Base-by-base conservation (phyloP, 2,797 vertebrate genomes). In the Leucoraja ocellata region DNA sequence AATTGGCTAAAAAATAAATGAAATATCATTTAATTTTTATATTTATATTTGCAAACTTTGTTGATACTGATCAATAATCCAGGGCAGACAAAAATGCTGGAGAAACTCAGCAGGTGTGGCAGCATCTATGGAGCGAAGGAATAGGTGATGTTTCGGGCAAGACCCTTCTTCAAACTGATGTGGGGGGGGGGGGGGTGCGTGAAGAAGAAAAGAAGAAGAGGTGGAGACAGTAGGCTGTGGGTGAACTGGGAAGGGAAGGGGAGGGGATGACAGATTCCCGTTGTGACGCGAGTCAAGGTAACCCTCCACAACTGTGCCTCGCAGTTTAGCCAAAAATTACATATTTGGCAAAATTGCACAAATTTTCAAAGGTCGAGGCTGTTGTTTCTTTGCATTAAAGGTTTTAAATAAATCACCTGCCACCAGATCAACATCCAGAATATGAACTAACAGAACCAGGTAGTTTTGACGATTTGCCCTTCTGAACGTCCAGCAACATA, bases 1-100 rank as follows among this genome's bases (percentile, higher is more conserved):
- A 86, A 96, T 95, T 8, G 97, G 97, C 98, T 99, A 63, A 39
- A 94, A 93, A 90, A 77, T 73, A 93, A 93, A 93, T 32, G 90
- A 94, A 93, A n/a, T n/a, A 79, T 63, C 36, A 36, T 32, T 28
- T 11, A 11, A 11, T 8, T 54, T 32, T 21, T 36, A 9, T 68
- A 28, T 32, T 7, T 63, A 36, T 36, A 7, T 1, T 18, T 68
- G 63, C n/a, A 68, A 8, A 68, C n/a, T 88, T 68, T 65, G 83
- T 86, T 63, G 65, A 36, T 36, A 2, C 9, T 10, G 36, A 9
- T 36, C 16, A 36, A 88, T 9, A 68, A 2, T 36, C 18, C n/a
- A 65, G 58, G n/a, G 46, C 4, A 46, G 46, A 46, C 46, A 46
- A 4, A 46, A 46, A 46, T 46, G 2, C 3, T 46, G 46, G 46